phyloP scores from a whole-genome alignment of 2,113 vertebrate genomes.

The Lagopus leucura region DNA sequence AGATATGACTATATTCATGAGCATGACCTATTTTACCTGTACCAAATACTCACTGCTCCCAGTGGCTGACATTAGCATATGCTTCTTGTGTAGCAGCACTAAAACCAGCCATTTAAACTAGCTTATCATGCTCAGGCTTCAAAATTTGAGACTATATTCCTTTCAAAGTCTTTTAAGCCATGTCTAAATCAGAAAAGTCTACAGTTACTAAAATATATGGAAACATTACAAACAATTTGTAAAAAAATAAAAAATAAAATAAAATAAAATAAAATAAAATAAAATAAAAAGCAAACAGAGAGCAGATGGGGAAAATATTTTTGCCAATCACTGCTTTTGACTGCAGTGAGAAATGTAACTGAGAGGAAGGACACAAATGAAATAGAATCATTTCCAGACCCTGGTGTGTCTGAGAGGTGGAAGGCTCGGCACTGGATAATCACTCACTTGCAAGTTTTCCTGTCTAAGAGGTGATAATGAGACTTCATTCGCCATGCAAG shows the following conservation, averaged over 20 bases:
- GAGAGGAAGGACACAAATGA: slow-evolving; percentile 22
- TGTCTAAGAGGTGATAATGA: slow-evolving; percentile 59
- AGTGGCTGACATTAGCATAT: neutral
- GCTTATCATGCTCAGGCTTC: neutral
- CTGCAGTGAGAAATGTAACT: slow-evolving; percentile 13
- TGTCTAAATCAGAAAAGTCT: neutral
- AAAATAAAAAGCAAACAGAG: neutral
- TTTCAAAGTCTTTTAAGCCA: neutral
- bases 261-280: neutral
- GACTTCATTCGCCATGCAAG: neutral
- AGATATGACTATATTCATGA: neutral
- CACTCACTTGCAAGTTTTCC: slow-evolving; percentile 22
- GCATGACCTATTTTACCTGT: neutral
- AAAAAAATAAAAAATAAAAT: neutral
- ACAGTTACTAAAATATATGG: neutral
- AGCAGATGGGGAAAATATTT: slow-evolving; percentile 16
- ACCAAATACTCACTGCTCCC: neutral
- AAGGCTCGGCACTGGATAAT: slow-evolving; percentile 21
- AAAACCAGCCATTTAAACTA: neutral
- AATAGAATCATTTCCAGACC: neutral
- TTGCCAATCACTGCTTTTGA: neutral
- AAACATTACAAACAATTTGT: neutral
- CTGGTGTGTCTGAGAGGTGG: neutral
- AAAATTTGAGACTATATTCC: neutral
- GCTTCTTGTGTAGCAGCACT: neutral